Evolutionary conservation across 2,113 vertebrate genomes (phyloP).

Genomic region (Oxygymnocypris stewartii): DNA sequence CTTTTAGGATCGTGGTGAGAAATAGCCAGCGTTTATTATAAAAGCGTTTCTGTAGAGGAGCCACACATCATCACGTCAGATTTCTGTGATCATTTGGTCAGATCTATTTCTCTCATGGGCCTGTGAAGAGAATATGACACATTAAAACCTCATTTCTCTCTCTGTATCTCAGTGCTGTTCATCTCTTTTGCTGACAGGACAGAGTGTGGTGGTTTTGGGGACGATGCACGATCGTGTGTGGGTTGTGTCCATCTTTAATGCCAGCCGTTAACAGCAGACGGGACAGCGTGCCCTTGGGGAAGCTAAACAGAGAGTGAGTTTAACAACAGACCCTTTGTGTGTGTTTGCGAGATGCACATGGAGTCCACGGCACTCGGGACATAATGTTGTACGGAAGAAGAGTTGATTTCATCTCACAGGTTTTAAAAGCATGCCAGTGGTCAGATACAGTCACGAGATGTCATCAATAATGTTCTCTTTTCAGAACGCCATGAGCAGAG

Average conservation of each 20-base stretch:
- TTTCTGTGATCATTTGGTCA: too few relatives aligned
- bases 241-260: neutral
- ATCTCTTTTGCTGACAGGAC: neutral
- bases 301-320: neutral
- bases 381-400: neutral
- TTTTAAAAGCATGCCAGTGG: neutral
- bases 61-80: neutral
- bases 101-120: too few relatives aligned
- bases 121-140: neutral
- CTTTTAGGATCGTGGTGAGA: neutral
- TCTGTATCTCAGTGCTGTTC: neutral
- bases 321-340: constrained; percentile 26
- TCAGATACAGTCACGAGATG: neutral
- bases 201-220: neutral
- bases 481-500: neutral
- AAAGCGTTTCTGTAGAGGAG: neutral
- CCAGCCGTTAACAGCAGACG: constrained; percentile 27
- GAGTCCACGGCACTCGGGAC: neutral
- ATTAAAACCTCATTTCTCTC: neutral
- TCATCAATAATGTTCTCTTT: neutral
- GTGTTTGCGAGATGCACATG: constrained; percentile 4
- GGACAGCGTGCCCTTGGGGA: constrained; percentile 31
- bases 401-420: neutral
- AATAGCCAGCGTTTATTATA: neutral
- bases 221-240: constrained; percentile 5